Percentiles rank a stretch among this genome's conserved stretches.
These are phyloP conservation scores for Phalacrocorax aristotelis DNA, from an alignment of 2,113 vertebrate genomes.

Conservation along the genomic window DNA sequence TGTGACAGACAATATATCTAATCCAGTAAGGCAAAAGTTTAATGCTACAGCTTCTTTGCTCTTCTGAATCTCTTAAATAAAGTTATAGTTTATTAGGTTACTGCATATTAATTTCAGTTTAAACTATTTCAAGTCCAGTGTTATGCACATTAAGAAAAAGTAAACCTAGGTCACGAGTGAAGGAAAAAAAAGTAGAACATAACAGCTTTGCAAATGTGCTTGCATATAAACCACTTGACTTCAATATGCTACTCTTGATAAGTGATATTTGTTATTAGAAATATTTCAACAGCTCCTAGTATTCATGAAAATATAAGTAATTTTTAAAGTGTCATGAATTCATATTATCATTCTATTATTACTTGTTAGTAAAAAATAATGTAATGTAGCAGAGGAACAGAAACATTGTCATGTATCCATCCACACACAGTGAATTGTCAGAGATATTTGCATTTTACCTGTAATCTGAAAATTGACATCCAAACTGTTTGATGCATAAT, in stretches of 20 bases:
- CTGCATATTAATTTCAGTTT: neutral
- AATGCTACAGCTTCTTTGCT: slow-evolving; percentile 6
- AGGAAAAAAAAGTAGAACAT: neutral
- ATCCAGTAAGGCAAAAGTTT: slow-evolving; percentile 1
- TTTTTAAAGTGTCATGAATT: neutral
- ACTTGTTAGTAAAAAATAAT: neutral
- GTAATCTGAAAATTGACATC: neutral
- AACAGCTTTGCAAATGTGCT: neutral
- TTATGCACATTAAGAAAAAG: neutral
- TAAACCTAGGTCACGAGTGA: neutral
- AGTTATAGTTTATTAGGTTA: neutral
- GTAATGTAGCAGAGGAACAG: neutral
- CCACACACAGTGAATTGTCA: neutral
- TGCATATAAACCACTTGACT: neutral
- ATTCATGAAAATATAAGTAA: slow-evolving; percentile 9
- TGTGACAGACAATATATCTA: slow-evolving; percentile 14
- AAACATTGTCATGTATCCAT: neutral
- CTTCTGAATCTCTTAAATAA: slow-evolving; percentile 1
- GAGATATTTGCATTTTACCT: neutral
- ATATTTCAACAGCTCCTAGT: neutral
- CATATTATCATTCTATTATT: neutral
- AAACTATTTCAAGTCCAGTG: neutral
- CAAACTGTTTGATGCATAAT: neutral
- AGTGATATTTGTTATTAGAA: slow-evolving; percentile 26
- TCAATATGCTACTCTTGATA: neutral